Evolutionary conservation across 2,113 vertebrate genomes (phyloP).

Genomic region (Tragulus kanchil): DNA sequence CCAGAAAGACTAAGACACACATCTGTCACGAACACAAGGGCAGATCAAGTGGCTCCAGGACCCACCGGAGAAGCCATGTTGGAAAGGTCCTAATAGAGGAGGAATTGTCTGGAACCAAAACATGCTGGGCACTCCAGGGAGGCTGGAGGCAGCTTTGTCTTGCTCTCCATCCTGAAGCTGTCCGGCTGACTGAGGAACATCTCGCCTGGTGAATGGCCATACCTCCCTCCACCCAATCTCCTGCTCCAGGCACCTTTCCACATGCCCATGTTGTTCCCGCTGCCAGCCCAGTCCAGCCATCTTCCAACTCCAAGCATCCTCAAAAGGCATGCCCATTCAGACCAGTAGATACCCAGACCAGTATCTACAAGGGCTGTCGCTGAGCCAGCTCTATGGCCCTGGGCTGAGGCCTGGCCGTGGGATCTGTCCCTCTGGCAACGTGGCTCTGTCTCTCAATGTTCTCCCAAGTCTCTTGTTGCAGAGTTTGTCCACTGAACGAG

Average conservation of each 20-base stretch:
- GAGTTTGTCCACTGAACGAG: neutral
- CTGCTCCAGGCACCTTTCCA: neutral
- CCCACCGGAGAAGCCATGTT: too few species aligned
- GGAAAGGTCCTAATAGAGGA: neutral
- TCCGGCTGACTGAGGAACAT: too few species aligned
- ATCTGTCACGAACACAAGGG: neutral
- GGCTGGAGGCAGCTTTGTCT: neutral
- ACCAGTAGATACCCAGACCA: neutral
- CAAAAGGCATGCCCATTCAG: neutral
- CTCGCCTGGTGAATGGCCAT: neutral
- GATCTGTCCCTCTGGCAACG: neutral
- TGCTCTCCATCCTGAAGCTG: neutral
- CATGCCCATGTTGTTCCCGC: neutral
- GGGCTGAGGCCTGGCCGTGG: neutral
- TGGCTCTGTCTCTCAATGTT: neutral
- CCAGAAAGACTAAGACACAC: neutral
- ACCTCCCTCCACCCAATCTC: neutral
- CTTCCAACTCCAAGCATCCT: neutral
- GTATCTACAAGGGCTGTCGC: fast-evolving
- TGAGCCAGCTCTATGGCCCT: neutral
- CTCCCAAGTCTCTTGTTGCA: neutral
- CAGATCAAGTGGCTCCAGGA: neutral
- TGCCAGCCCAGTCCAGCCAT: neutral
- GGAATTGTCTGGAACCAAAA: neutral
- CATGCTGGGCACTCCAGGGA: neutral